A percentile compares a stretch with the other conserved stretches of the same genome.
Conservation (phyloP, 2,888 invertebrate species). For the Chloroclystis v-ata region DNA sequence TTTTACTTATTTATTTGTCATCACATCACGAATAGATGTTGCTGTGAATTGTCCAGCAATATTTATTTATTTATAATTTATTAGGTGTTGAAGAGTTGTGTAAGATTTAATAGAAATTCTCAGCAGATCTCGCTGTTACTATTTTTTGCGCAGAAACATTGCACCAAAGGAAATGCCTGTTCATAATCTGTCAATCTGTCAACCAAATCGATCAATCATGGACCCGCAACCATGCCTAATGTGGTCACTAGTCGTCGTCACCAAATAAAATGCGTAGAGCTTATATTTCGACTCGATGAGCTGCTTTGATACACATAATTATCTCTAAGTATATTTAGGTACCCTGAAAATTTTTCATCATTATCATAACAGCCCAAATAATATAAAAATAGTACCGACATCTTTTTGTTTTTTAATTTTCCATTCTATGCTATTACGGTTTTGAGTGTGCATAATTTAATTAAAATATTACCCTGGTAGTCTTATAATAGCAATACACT, state of each 20-base stretch:
- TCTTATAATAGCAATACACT: too few relatives aligned
- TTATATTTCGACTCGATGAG: too few relatives aligned
- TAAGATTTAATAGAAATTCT: background rate
- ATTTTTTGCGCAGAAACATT: slow-evolving; percentile 13
- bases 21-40: too few relatives aligned
- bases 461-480: too few relatives aligned
- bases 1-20: too few relatives aligned
- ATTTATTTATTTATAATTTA: too few relatives aligned
- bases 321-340: too few relatives aligned
- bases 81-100: too few relatives aligned
- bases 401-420: background rate
- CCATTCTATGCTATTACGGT: background rate
- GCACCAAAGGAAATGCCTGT: slow-evolving; percentile 23
- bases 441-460: background rate
- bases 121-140: background rate
- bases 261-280: slow-evolving; percentile 11
- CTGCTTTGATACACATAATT: background rate
- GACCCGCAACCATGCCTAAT: slow-evolving; percentile 28
- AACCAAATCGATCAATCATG: slow-evolving; percentile 13
- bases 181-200: slow-evolving; percentile 11
- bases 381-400: too few relatives aligned
- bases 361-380: background rate
- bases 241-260: background rate
- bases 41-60: too few relatives aligned
- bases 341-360: background rate